Evolutionary conservation across 2,113 vertebrate genomes (phyloP), one percentile per base, ranked within the genome.

Genomic region (Passer montanus): DNA sequence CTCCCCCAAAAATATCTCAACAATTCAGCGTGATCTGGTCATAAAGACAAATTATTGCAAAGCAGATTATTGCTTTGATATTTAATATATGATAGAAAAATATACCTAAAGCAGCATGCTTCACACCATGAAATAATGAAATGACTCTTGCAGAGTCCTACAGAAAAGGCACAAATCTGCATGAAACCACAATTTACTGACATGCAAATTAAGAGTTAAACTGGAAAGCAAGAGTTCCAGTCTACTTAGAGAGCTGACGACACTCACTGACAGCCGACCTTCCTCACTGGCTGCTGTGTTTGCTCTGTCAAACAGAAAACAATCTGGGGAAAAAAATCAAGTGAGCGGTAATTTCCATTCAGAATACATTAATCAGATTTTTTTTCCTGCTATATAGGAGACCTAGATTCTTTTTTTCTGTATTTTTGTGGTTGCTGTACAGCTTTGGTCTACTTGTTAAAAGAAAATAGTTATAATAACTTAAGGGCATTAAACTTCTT

Each of bases 401-500:
- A 59, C 18, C 70, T 76, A 85, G 3, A 90, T 82, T 53, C 4
- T 3, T 78, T 74, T 93, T 44, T 47, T n/a, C 68, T 93, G 0
- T 52, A 47, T 79, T 94, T 89, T 37, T 89, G 21, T 74, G 18
- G 8, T 41, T 69, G 37, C 79, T 85, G 9, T 43, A 55, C 68
- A 70, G 64, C 72, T 72, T 85, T 70, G 68, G 31, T 89, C 49
- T 96, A 26, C 56, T 85, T 76, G 59, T 80, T 90, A 70, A 59
- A 91, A 95, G 62, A 90, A 86, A 73, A 92, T 4, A 33, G 10
- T 30, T 46, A 22, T 49, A 63, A 59, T 85, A 84, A 89, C 90
- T 94, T 93, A 62, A 94, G 53, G 67, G 91, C 90, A 93, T 53
- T 75, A 86, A 91, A 86, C 5, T 79, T 78, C 30, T 83, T 70